Percentiles rank a stretch among this genome's conserved stretches.
phyloP scores from a whole-genome alignment of 2,113 vertebrate species.

The Lipophrys pholis region DNA sequence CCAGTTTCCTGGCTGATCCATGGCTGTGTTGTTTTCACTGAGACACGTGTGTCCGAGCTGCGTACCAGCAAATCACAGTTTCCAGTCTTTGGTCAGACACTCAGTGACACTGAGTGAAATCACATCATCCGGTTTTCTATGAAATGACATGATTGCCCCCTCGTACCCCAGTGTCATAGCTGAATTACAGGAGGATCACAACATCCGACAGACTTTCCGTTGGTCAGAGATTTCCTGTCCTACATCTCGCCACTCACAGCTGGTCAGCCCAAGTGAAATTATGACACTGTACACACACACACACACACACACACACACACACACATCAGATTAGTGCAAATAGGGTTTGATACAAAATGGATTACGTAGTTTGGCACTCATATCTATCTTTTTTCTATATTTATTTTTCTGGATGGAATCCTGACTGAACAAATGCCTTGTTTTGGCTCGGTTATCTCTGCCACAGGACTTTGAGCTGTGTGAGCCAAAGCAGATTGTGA shows the following conservation, averaged over 20 bases:
- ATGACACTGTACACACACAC: constrained; percentile 4
- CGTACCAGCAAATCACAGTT: neutral
- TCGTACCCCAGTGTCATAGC: neutral
- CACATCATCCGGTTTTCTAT: constrained; percentile 15
- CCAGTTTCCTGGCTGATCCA: neutral
- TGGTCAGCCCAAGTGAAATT: constrained; percentile 24
- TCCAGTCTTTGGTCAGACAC: neutral
- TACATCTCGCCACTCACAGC: constrained; percentile 32
- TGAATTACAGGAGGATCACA: constrained; percentile 29
- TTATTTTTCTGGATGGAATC: constrained; percentile 27
- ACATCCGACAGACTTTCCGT: constrained; percentile 26
- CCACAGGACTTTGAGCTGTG: neutral
- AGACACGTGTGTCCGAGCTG: neutral
- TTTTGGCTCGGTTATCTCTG: neutral
- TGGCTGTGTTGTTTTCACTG: constrained; percentile 1
- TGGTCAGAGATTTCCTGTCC: constrained; percentile 38
- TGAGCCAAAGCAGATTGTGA: neutral
- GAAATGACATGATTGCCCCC: neutral
- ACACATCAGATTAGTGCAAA: constrained; percentile 63
- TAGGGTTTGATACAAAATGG: constrained; percentile 65
- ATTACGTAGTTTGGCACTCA: constrained; percentile 57
- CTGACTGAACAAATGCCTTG: constrained; percentile 30
- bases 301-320: constrained; percentile 29
- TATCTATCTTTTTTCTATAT: constrained; percentile 24
- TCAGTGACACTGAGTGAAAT: neutral